Percentiles rank a stretch among this genome's conserved stretches.
These are phyloP conservation scores for Paedocypris micromegethes DNA, from an alignment of 2,797 vertebrate genomes.

Conservation along the genomic window DNA sequence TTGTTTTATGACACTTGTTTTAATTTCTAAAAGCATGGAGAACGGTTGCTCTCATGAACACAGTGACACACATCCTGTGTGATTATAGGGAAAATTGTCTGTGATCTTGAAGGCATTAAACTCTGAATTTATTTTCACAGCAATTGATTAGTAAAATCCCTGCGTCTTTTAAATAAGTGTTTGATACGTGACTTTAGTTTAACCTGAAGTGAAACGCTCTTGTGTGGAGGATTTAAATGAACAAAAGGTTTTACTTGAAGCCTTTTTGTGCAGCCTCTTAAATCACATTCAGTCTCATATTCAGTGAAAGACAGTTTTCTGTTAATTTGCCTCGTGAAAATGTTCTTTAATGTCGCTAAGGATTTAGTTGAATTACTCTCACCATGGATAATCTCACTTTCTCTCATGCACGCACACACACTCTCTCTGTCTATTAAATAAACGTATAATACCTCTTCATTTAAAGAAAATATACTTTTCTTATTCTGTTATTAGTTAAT, in stretches of 20 bases:
- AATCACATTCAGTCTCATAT: slow-evolving; percentile 22
- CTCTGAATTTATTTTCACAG: background rate
- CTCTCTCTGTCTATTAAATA: too few species aligned
- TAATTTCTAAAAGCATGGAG: slow-evolving; percentile 7
- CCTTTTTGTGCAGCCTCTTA: slow-evolving; percentile 37
- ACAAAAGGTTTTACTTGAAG: slow-evolving; percentile 27
- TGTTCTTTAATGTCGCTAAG: slow-evolving; percentile 13
- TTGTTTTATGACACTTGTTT: slow-evolving; percentile 23
- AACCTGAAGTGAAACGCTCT: slow-evolving; percentile 24
- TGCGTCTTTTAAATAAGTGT: background rate
- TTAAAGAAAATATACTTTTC: too few species aligned
- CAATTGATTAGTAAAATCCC: slow-evolving; percentile 10
- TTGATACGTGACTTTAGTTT: slow-evolving; percentile 3
- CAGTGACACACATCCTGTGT: background rate
- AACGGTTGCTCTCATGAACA: slow-evolving; percentile 4
- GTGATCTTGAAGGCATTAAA: background rate
- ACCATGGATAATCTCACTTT: slow-evolving; percentile 23
- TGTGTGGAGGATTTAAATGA: slow-evolving; percentile 25
- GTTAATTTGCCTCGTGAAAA: slow-evolving; percentile 40
- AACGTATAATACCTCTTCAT: too few species aligned
- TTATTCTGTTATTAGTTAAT: too few species aligned
- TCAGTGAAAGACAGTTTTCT: slow-evolving; percentile 35
- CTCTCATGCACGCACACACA: background rate
- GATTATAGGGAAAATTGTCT: background rate
- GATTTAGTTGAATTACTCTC: slow-evolving; percentile 31